Evolutionary conservation across 2,113 vertebrate species (phyloP).

Genomic region (Anser brachyrhynchus): DNA sequence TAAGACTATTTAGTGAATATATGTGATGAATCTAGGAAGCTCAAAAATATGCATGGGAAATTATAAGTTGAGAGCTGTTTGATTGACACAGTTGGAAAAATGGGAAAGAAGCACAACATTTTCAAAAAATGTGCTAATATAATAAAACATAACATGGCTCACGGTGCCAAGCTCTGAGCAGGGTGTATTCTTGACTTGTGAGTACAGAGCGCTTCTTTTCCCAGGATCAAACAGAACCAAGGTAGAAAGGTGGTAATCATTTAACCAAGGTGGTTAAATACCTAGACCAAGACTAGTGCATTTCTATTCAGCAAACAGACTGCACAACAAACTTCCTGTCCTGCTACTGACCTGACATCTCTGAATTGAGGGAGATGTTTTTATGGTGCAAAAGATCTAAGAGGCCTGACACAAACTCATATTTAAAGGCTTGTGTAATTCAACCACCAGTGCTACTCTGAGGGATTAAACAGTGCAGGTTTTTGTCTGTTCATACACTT

Average conservation of each 20-base stretch:
- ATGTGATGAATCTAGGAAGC: neutral
- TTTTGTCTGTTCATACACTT: neutral
- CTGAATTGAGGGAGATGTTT: neutral
- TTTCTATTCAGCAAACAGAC: neutral
- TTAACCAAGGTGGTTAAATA: neutral
- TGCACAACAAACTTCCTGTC: neutral
- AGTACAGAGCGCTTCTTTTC: neutral
- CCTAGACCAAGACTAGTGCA: neutral
- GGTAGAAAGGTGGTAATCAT: neutral
- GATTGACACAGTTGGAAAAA: neutral
- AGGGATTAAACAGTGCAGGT: neutral
- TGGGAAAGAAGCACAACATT: neutral
- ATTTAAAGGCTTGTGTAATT: neutral
- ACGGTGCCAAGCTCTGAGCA: neutral
- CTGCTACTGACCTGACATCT: neutral
- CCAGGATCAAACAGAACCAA: fast-evolving
- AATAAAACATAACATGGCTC: neutral
- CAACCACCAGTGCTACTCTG: neutral
- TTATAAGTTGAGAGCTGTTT: neutral
- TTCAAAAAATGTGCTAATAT: neutral
- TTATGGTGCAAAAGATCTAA: neutral
- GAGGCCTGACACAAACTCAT: neutral
- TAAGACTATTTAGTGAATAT: neutral
- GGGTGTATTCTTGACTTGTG: neutral
- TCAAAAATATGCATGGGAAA: neutral